phyloP scores from a whole-genome alignment of 2,888 invertebrate genomes.

The Aphidoletes aphidimyza region DNA sequence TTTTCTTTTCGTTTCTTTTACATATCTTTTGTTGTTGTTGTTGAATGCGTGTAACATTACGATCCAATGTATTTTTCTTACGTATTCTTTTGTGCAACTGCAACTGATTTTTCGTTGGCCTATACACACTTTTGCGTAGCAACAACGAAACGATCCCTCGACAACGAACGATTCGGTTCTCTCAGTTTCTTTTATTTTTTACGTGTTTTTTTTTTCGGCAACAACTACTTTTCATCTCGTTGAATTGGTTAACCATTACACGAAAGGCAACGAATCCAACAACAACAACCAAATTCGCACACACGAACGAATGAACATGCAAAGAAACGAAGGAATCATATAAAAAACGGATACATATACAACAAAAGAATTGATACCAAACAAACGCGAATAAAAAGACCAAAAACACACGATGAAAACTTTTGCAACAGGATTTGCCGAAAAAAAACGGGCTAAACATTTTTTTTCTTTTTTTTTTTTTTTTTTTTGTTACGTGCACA shows the following conservation, averaged over 20 bases:
- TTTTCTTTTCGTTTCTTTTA: neutral
- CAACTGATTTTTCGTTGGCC: slow-evolving; percentile 29
- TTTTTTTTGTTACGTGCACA: too few species aligned
- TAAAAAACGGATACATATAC: neutral
- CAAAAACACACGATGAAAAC: neutral
- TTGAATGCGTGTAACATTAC: neutral
- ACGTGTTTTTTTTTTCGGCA: neutral
- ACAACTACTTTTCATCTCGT: slow-evolving; percentile 23
- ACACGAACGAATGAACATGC: slow-evolving; percentile 7
- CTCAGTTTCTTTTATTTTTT: neutral
- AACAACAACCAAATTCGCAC: neutral
- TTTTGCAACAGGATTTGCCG: neutral
- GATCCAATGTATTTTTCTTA: neutral
- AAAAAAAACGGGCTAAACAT: neutral
- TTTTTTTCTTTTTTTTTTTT: too few species aligned
- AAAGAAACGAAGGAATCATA: neutral
- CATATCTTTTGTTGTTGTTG: neutral
- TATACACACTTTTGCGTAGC: too few species aligned
- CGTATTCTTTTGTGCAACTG: neutral
- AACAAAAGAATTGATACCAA: slow-evolving; percentile 7
- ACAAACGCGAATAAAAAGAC: neutral
- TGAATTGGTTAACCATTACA: neutral
- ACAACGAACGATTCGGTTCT: too few species aligned
- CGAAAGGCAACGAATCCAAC: neutral
- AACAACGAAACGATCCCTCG: too few species aligned